Percentiles rank a stretch among this genome's conserved stretches.
phyloP scores from a whole-genome alignment of 2,888 invertebrate genomes.

The Acrobasis consociella region DNA sequence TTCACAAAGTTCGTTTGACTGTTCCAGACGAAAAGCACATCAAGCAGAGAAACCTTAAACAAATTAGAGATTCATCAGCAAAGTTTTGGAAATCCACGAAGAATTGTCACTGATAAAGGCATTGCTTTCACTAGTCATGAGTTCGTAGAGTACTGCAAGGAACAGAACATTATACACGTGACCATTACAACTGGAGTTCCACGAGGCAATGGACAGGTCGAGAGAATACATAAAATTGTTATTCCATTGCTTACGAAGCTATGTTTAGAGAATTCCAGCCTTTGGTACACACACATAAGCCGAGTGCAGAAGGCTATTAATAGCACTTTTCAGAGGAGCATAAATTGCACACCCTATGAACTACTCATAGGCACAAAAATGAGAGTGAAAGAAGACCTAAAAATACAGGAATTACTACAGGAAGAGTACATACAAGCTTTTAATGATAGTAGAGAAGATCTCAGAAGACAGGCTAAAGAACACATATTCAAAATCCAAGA shows the following conservation, averaged over 20 bases:
- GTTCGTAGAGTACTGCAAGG: conserved; percentile 31
- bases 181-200: too few species aligned
- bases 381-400: conserved; percentile 29
- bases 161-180: conserved; percentile 31
- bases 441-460: conserved; percentile 37
- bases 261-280: not conserved
- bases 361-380: conserved; percentile 32
- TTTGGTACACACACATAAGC: conserved; percentile 29
- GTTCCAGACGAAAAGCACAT: conserved; percentile 30
- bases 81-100: conserved; percentile 35
- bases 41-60: conserved; percentile 27
- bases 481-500: conserved; percentile 32
- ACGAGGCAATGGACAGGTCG: conserved; percentile 39
- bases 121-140: conserved; percentile 36
- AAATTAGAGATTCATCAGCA: conserved; percentile 35
- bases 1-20: conserved; percentile 36
- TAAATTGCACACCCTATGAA: conserved; percentile 34
- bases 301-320: conserved; percentile 31
- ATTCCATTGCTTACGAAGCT: too few species aligned
- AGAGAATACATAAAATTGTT: too few species aligned
- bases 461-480: conserved; percentile 34
- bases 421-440: too few species aligned
- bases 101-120: conserved; percentile 35
- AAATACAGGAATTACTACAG: conserved; percentile 26
- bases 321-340: too few species aligned